Evolutionary conservation across 2,113 vertebrate species (phyloP), one percentile per base, ranked within the genome.

Genomic region (Microtus richardsoni): DNA sequence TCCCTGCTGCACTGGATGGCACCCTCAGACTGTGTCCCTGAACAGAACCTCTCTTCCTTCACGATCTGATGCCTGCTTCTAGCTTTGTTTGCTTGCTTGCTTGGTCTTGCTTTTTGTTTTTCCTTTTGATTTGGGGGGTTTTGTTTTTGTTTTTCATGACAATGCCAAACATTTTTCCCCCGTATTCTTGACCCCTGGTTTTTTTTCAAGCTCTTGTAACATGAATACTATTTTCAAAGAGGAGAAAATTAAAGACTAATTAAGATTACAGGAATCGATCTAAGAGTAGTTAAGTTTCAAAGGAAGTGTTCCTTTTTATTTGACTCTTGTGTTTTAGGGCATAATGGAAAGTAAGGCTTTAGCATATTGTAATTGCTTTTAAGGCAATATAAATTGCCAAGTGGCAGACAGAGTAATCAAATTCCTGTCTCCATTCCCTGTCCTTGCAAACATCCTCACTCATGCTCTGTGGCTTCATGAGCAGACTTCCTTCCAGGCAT

Each of bases 371-470:
- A 92, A 73, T 88, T 87, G 60, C 54, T 95, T 94, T 93, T 60
- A 95, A 71, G 24, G 19, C 12, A 90, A 85, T 24, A 95, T n/a
- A 95, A 95, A 96, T 54, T 77, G 47, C 91, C 80, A 84, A 77
- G 58, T 78, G 64, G 6, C 16, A 95, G 71, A 71, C 17, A 86
- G 28, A 84, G 3, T 85, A 89, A 86, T 78, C 70, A 91, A 91
- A 47, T 92, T 83, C 54, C 58, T 91, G 62, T 86, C 33, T 79
- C 39, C 54, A 28, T 8, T 71, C n/a, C 36, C 36, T 91, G 75
- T 62, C 62, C 47, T 83, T 58, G 17, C 7, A 24, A 71, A 36
- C 26, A 24, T n/a, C 36, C 33, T n/a, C 66, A 71, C 85, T 62
- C 26, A 11, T 44, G 41, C 26, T 58, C 26, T 71, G 0, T 28